These are phyloP conservation scores for Myathropa florea DNA, from an alignment of 2,888 invertebrate species.

Conservation along the genomic window DNA sequence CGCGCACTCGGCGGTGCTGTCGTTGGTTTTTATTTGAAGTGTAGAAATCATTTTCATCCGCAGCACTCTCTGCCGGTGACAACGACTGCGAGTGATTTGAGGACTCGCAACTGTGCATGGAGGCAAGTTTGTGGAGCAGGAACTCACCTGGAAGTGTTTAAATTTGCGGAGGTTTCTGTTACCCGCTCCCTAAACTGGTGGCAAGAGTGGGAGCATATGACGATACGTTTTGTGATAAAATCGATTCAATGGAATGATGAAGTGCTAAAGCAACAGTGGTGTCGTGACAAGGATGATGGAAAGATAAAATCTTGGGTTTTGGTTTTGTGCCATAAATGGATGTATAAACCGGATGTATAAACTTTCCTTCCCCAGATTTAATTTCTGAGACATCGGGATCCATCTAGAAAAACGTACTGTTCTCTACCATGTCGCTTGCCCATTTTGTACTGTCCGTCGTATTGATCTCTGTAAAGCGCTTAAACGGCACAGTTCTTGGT, in stretches of 20 bases:
- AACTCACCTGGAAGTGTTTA: not conserved
- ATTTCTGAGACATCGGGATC: too few relatives aligned
- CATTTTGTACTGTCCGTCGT: too few relatives aligned
- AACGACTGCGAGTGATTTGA: not conserved
- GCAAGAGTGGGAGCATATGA: not conserved
- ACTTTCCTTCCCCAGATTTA: too few relatives aligned
- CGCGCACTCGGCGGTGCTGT: conserved; percentile 23
- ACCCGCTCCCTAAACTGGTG: not conserved
- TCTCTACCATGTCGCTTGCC: too few relatives aligned
- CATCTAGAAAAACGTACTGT: too few relatives aligned
- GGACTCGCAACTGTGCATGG: not conserved
- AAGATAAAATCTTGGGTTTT: not conserved
- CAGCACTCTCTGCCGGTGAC: not conserved
- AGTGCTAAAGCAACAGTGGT: not conserved
- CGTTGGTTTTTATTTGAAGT: conserved; percentile 43
- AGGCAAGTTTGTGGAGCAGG: not conserved
- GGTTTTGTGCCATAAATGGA: not conserved
- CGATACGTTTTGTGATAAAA: not conserved
- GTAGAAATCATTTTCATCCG: conserved; percentile 26
- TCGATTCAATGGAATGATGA: not conserved
- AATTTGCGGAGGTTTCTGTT: not conserved
- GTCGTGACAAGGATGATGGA: not conserved
- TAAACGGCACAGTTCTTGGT: too few relatives aligned
- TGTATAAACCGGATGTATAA: too few relatives aligned
- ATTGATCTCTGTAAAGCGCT: too few relatives aligned